Conservation (phyloP, 2,888 invertebrate species). For the Tinea pellionella region DNA sequence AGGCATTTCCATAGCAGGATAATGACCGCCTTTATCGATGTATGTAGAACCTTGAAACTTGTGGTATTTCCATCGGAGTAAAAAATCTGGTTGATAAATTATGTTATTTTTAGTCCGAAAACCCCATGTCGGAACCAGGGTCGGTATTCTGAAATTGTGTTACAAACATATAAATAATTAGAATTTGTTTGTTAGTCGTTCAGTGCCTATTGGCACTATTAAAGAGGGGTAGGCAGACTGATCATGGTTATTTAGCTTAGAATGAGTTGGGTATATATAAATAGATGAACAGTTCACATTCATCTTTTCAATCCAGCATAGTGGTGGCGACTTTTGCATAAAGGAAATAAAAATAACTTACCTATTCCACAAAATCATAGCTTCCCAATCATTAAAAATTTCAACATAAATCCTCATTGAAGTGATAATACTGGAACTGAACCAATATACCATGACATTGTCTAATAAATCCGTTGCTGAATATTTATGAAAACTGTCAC, state of each 20-base stretch:
- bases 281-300: too few species aligned
- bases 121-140: conserved; percentile 78
- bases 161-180: conserved; percentile 13
- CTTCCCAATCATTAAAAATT: conserved; percentile 39
- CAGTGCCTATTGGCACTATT: too few species aligned
- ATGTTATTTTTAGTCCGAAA: conserved; percentile 81
- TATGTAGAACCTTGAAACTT: conserved; percentile 78
- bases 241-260: too few species aligned
- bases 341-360: too few species aligned
- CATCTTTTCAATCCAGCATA: too few species aligned
- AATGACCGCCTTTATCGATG: conserved; percentile 83
- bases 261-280: too few species aligned
- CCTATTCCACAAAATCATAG: conserved; percentile 29
- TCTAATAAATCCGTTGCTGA: conserved; percentile 50
- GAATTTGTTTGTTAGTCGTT: too few species aligned
- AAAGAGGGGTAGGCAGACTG: too few species aligned
- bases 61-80: conserved; percentile 69
- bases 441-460: conserved; percentile 69
- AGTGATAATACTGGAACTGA: conserved; percentile 53
- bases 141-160: conserved; percentile 67
- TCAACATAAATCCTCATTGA: conserved; percentile 75
- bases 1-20: conserved; percentile 85
- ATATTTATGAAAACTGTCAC: conserved; percentile 71
- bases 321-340: too few species aligned
- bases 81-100: conserved; percentile 64